Percentiles rank a stretch among this genome's conserved stretches.
Conservation (phyloP, 2,888 invertebrate species). For the Acleris cristana region DNA sequence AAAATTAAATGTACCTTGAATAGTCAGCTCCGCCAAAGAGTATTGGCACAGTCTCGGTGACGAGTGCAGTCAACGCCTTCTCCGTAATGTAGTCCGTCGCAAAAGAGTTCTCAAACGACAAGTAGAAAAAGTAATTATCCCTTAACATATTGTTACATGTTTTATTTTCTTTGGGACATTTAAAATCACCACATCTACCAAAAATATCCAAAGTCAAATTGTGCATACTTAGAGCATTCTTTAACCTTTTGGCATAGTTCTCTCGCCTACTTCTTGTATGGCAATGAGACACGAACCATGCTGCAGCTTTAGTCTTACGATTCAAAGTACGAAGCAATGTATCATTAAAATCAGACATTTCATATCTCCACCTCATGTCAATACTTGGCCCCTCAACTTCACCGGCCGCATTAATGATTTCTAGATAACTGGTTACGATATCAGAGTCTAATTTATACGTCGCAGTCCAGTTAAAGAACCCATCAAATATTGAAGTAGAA, state of each 20-base stretch:
- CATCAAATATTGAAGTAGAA: too few species aligned
- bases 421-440: constrained; percentile 2
- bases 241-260: constrained; percentile 42
- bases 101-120: constrained; percentile 61
- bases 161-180: constrained; percentile 46
- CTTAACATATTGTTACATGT: constrained; percentile 43
- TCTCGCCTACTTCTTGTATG: constrained; percentile 46
- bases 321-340: constrained; percentile 39
- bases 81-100: too few species aligned
- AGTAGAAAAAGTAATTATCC: constrained; percentile 61
- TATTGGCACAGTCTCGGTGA: too few species aligned
- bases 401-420: constrained; percentile 49
- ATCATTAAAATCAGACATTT: constrained; percentile 54
- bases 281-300: constrained; percentile 60
- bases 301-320: constrained; percentile 46
- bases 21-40: too few species aligned
- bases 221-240: constrained; percentile 41
- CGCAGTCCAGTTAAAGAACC: too few species aligned
- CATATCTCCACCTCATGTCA: constrained; percentile 52
- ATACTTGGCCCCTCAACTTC: constrained; percentile 53
- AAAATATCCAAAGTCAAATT: constrained; percentile 53
- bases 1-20: too few species aligned
- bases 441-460: constrained; percentile 41
- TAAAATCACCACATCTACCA: constrained; percentile 52
- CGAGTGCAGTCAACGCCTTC: too few species aligned